Percentiles rank a stretch among this genome's conserved stretches.
These are phyloP conservation scores for Ctena decussata DNA, from an alignment of 2,888 invertebrate genomes.

Conservation along the genomic window DNA sequence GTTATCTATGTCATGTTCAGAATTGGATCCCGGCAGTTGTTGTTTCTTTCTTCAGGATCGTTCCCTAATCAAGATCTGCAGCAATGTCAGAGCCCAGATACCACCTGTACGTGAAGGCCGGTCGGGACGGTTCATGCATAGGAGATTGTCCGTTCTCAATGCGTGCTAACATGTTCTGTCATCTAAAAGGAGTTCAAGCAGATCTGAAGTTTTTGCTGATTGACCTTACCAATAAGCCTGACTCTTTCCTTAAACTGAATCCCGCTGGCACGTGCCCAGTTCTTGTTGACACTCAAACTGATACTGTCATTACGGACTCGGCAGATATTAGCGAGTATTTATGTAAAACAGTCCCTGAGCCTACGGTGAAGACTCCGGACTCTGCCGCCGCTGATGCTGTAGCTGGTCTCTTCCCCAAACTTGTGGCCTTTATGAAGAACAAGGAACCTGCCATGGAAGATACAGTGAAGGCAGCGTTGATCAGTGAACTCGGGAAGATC, in stretches of 20 bases:
- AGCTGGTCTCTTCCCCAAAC: constrained; percentile 67
- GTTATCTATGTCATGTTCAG: too few species aligned
- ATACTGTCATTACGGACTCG: constrained; percentile 68
- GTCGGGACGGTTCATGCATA: constrained; percentile 65
- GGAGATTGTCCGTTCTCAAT: constrained; percentile 78
- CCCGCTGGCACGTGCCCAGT: constrained; percentile 73
- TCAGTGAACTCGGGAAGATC: constrained; percentile 63
- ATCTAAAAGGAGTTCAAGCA: constrained; percentile 55
- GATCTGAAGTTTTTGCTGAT: constrained; percentile 59
- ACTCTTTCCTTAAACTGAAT: constrained; percentile 66
- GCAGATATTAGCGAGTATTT: constrained; percentile 69
- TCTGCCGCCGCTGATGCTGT: constrained; percentile 31
- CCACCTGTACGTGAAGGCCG: constrained; percentile 73
- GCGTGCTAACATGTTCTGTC: constrained; percentile 62
- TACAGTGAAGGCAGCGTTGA: constrained; percentile 55
- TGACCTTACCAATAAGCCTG: constrained; percentile 66
- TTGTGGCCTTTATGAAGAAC: constrained; percentile 71
- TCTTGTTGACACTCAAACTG: constrained; percentile 60
- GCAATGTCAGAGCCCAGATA: constrained; percentile 54
- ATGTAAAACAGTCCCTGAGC: constrained; percentile 43
- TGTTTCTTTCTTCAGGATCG: too few species aligned
- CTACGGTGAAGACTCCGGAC: not conserved
- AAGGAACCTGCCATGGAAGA: constrained; percentile 55
- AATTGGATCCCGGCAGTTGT: too few species aligned
- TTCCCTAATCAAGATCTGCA: not conserved